A percentile compares a stretch with the other conserved stretches of the same genome.
These are phyloP conservation scores for Cephus cinctus DNA, from an alignment of 1,140 invertebrate genomes.

Conservation along the genomic window DNA sequence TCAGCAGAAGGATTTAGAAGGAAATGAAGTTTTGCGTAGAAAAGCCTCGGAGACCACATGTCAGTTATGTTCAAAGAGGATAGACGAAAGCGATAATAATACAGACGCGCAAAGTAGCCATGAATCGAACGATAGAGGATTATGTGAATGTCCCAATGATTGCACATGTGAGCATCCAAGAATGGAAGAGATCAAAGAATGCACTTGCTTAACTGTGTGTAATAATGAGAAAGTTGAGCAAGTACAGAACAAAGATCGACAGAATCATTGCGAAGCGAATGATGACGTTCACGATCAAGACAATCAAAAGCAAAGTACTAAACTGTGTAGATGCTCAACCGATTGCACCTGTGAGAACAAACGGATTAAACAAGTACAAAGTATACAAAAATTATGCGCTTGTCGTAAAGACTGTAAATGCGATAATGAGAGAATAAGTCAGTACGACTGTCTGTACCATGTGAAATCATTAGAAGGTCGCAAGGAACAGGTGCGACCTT, in stretches of 20 bases:
- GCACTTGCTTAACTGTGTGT: too few relatives aligned
- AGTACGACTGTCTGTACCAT: background rate
- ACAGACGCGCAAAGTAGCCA: background rate
- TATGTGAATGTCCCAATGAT: background rate
- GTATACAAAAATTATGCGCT: background rate
- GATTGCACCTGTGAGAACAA: slow-evolving; percentile 23
- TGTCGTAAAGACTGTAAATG: background rate
- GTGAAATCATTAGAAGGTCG: background rate
- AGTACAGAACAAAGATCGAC: too few relatives aligned
- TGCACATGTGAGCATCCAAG: too few relatives aligned
- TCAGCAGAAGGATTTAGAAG: background rate
- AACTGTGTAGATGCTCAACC: too few relatives aligned
- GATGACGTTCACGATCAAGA: too few relatives aligned
- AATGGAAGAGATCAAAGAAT: too few relatives aligned
- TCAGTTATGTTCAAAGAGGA: too few relatives aligned
- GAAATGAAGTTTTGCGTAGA: background rate
- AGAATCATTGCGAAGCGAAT: too few relatives aligned
- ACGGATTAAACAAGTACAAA: slow-evolving; percentile 3
- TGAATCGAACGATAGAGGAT: background rate
- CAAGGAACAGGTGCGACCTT: slow-evolving; percentile 2
- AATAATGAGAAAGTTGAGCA: too few relatives aligned
- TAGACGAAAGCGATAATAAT: too few relatives aligned
- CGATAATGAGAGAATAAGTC: background rate
- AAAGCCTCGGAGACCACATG: too few relatives aligned
- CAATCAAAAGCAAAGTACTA: too few relatives aligned